These are phyloP conservation scores for Triplophysa rosa DNA, from an alignment of 2,113 vertebrate genomes.

Conservation along the genomic window DNA sequence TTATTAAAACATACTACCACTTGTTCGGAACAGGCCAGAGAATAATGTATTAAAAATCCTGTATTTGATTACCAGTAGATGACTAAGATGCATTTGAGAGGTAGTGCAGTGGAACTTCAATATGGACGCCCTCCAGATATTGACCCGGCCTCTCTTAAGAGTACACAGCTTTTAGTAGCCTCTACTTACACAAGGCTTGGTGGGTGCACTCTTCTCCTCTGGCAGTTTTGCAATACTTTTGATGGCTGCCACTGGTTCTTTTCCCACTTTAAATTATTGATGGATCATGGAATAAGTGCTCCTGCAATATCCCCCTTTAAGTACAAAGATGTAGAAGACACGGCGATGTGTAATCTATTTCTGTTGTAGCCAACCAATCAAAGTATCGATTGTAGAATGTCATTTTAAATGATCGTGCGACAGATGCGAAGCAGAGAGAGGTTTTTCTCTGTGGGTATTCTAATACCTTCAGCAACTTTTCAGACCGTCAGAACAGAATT, in stretches of 20 bases:
- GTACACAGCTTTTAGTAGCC: constrained; percentile 69
- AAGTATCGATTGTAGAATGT: constrained; percentile 28
- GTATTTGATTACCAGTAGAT: constrained; percentile 69
- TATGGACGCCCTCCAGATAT: constrained; percentile 76
- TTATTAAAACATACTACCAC: constrained; percentile 67
- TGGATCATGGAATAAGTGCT: constrained; percentile 62
- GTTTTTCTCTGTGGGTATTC: neutral
- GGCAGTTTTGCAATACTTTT: constrained; percentile 75
- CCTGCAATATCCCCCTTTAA: constrained; percentile 48
- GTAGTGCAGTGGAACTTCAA: constrained; percentile 66
- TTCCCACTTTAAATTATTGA: constrained; percentile 72
- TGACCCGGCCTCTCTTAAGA: constrained; percentile 71
- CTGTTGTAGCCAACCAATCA: constrained; percentile 30
- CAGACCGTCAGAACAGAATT: neutral
- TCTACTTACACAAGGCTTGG: constrained; percentile 65
- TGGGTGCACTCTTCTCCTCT: constrained; percentile 65
- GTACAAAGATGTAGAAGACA: constrained; percentile 41
- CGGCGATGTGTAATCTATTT: constrained; percentile 34
- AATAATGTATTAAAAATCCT: constrained; percentile 68
- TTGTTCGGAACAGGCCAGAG: constrained; percentile 62
- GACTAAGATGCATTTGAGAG: constrained; percentile 74
- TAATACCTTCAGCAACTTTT: constrained; percentile 21
- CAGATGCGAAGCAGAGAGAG: neutral
- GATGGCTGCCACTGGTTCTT: constrained; percentile 65
- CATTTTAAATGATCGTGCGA: constrained; percentile 14